Base-by-base conservation (phyloP, 2,888 invertebrate genomes). In the Proisotoma minuta region DNA sequence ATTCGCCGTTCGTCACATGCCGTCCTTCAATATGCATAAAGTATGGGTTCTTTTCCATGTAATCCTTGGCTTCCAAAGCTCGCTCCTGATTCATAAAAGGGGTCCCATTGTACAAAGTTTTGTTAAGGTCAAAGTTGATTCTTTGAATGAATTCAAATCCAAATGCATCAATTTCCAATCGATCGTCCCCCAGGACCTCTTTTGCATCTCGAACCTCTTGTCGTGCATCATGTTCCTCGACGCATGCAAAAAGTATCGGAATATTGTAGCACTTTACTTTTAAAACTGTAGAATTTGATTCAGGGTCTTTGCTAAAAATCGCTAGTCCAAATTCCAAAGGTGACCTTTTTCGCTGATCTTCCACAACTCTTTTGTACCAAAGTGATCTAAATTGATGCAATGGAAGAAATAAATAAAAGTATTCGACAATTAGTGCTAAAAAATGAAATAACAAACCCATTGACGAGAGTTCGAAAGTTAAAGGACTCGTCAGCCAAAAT, bases 201-300 rank as follows among this genome's bases (percentile, higher is more conserved):
- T 50, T 20, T 2, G 15, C 2, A 1, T 61, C 59, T 10, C 60
- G 60, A 51, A 52, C n/a, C 5, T 56, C 27, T n/a, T 28, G 60
- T 1, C 63, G 65, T 3, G 60, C 59, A 10, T 62, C 63, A 23
- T 62, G 63, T 40, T 65, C 68, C 39, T 68, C 63, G 24, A 65
- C 40, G 24, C 39, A 58, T 1, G 61, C 60, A 3, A 56, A 47
- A 10, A 61, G 26, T 1, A 65, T 22, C 1, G 68, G 68, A 47
- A 68, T 61, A 52, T 62, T 63, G 39, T 60, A 65, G 15, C 49
- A 56, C 22, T 56, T 48, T 2, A 60, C 60, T 34, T 54, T 15
- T 23, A 51, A 59, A 1, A 8, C n/a, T 10, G 23, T 8, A 23
- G 26, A 3, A 24, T 3, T 20, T 18, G 2, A 39, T 18, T 34